phyloP scores from a whole-genome alignment of 2,797 vertebrate species.

The Cynopterus sphinx region DNA sequence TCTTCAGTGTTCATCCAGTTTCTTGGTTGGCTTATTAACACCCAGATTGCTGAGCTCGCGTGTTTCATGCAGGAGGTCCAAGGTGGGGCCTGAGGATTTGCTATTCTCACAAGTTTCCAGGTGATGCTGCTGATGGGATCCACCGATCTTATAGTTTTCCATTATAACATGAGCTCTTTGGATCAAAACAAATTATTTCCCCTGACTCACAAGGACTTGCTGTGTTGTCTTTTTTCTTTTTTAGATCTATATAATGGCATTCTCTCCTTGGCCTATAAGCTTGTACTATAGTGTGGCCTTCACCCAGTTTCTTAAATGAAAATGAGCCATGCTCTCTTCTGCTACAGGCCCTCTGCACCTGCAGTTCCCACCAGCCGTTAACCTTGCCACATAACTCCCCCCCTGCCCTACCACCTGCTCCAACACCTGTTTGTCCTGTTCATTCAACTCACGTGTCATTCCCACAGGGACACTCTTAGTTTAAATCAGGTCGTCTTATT shows the following conservation, averaged over 20 bases:
- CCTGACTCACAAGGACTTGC: background rate
- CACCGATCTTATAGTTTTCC: background rate
- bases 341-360: background rate
- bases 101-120: background rate
- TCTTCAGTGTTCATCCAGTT: background rate
- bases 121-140: background rate
- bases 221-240: background rate
- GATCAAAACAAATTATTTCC: background rate
- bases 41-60: background rate
- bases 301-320: background rate
- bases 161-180: background rate
- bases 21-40: background rate
- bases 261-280: background rate
- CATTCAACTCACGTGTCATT: background rate
- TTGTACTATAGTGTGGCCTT: background rate
- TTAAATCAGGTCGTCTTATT: background rate
- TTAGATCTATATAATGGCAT: background rate
- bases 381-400: background rate
- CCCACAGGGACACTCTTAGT: background rate
- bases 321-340: background rate
- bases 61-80: background rate
- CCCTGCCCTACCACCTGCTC: too few species aligned
- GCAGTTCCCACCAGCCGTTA: background rate
- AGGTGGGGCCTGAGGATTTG: background rate
- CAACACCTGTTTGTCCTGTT: background rate